A percentile compares a stretch with the other conserved stretches of the same genome.
Evolutionary conservation across 2,113 vertebrate species (phyloP).

Genomic region (Oxygymnocypris stewartii): DNA sequence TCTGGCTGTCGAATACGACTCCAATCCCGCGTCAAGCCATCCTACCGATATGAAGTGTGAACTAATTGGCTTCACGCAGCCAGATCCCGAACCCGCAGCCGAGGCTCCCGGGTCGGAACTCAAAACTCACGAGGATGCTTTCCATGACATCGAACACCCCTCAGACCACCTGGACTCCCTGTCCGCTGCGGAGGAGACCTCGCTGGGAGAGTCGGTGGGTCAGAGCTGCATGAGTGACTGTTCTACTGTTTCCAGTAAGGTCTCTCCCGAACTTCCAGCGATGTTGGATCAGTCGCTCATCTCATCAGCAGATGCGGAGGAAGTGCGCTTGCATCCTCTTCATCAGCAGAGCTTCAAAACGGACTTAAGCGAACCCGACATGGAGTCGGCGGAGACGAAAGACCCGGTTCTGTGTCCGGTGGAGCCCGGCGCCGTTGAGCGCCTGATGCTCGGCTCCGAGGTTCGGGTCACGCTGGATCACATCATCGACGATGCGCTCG

Average conservation of each 20-base stretch:
- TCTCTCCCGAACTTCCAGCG: constrained; percentile 44
- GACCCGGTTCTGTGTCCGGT: constrained; percentile 13
- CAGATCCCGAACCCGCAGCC: constrained; percentile 46
- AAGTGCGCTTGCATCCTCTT: constrained; percentile 15
- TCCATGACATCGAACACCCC: constrained; percentile 39
- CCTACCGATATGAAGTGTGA: constrained; percentile 44
- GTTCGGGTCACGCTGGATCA: constrained; percentile 94
- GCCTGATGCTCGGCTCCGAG: constrained; percentile 86
- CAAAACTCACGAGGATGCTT: constrained; percentile 53
- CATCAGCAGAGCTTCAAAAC: constrained; percentile 19
- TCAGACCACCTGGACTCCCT: constrained; percentile 47
- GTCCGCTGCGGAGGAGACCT: constrained; percentile 42
- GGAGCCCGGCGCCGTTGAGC: constrained; percentile 57
- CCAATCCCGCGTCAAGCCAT: constrained; percentile 30
- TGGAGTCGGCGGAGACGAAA: constrained; percentile 44
- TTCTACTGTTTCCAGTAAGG: constrained; percentile 41
- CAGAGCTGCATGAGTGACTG: constrained; percentile 51
- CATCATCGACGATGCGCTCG: constrained; percentile 96
- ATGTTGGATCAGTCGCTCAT: constrained; percentile 40
- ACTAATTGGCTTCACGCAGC: constrained; percentile 39
- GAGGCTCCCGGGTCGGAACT: constrained; percentile 46
- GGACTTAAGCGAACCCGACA: constrained; percentile 11
- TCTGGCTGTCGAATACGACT: constrained; percentile 53
- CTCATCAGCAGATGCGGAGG: constrained; percentile 46
- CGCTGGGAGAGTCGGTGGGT: constrained; percentile 41